phyloP scores from a whole-genome alignment of 1,140 invertebrate species.

The Hyposmocoma kahamanoa region DNA sequence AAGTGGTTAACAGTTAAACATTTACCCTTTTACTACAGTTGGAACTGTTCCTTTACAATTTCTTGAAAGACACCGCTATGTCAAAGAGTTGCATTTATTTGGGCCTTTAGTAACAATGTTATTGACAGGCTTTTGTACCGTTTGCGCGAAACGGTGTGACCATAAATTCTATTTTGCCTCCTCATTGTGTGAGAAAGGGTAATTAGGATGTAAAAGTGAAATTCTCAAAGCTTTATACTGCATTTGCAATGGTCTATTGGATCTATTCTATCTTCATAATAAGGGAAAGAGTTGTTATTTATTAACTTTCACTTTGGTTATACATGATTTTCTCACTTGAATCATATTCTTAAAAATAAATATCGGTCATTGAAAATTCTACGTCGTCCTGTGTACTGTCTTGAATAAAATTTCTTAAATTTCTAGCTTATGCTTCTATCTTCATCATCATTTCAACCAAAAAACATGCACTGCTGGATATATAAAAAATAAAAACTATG shows the following conservation, averaged over 20 bases:
- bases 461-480: too few relatives aligned
- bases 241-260: constrained; percentile 51
- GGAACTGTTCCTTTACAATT: constrained; percentile 32
- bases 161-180: constrained; percentile 42
- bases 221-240: constrained; percentile 35
- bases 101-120: constrained; percentile 22
- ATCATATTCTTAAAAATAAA: too few relatives aligned
- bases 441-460: too few relatives aligned
- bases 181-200: constrained; percentile 36
- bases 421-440: too few relatives aligned
- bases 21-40: constrained; percentile 51
- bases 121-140: constrained; percentile 23
- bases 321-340: too few relatives aligned
- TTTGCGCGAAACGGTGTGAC: constrained; percentile 35
- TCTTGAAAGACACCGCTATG: constrained; percentile 41
- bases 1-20: constrained; percentile 14
- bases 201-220: constrained; percentile 68
- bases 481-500: too few relatives aligned
- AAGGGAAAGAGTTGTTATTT: constrained; percentile 24
- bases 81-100: constrained; percentile 53
- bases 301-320: constrained; percentile 49
- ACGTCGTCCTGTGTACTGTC: too few relatives aligned
- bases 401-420: too few relatives aligned
- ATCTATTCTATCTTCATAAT: constrained; percentile 18
- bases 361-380: too few relatives aligned